Evolutionary conservation across 2,113 vertebrate genomes (phyloP).

Genomic region (Geococcyx californianus): DNA sequence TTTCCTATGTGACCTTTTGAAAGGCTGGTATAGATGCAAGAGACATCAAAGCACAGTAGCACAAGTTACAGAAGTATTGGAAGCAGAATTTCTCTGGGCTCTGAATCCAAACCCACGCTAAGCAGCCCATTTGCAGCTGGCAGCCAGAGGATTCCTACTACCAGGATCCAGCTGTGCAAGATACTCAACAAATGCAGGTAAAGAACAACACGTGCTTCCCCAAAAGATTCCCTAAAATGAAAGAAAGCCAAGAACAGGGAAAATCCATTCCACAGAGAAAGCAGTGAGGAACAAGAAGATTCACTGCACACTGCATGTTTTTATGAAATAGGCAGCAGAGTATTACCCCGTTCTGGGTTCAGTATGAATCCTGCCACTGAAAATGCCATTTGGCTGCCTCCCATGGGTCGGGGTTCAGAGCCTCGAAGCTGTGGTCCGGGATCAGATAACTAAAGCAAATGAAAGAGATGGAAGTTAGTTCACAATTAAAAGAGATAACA

Average conservation of each 20-base stretch:
- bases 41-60: neutral
- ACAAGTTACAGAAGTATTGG: neutral
- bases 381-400: neutral
- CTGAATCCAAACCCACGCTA: neutral
- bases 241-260: neutral
- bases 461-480: neutral
- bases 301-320: neutral
- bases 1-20: neutral
- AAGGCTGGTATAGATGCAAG: neutral
- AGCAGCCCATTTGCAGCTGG: neutral
- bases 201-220: neutral
- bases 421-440: too few species aligned
- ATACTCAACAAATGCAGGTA: neutral
- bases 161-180: neutral
- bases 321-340: neutral
- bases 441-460: neutral
- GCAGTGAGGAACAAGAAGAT: neutral
- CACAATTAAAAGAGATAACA: neutral
- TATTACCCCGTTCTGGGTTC: neutral
- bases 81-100: neutral
- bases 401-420: accelerated
- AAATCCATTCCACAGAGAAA: neutral
- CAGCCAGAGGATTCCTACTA: neutral
- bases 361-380: neutral
- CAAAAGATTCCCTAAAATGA: neutral